These are phyloP conservation scores for Upupa epops DNA, from an alignment of 2,113 vertebrate genomes.

Conservation along the genomic window DNA sequence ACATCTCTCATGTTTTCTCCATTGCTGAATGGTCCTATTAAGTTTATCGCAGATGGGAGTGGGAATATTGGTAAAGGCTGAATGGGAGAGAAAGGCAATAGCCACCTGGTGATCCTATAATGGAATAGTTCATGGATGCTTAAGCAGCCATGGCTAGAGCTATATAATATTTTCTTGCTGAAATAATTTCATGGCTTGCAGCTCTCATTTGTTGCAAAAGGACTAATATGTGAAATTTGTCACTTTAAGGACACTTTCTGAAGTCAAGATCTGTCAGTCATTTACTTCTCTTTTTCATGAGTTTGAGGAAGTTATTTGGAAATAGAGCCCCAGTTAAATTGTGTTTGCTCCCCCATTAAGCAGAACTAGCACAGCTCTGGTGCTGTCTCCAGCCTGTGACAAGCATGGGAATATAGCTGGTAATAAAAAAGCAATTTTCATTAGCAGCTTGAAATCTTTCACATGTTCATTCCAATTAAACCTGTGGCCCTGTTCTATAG, in stretches of 20 bases:
- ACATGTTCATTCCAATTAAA: constrained; percentile 37
- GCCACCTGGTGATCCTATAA: constrained; percentile 27
- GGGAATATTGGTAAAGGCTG: constrained; percentile 2
- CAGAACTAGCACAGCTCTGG: not conserved
- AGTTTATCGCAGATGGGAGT: constrained; percentile 8
- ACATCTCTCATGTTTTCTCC: not conserved
- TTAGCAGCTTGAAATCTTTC: constrained; percentile 25
- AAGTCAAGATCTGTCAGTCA: not conserved
- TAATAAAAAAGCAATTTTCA: constrained; percentile 36
- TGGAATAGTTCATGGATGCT: constrained; percentile 27
- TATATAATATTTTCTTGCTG: not conserved
- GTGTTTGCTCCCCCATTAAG: not conserved
- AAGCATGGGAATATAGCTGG: not conserved
- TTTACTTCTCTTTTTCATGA: not conserved
- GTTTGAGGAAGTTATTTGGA: not conserved
- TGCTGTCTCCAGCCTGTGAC: not conserved
- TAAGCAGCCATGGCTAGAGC: not conserved
- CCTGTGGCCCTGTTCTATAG: not conserved
- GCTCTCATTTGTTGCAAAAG: not conserved
- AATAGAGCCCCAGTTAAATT: not conserved
- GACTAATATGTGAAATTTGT: not conserved
- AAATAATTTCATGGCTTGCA: not conserved
- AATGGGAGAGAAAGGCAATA: not conserved
- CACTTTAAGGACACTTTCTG: not conserved
- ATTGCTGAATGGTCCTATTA: not conserved